Percentiles rank a stretch among this genome's conserved stretches.
These are phyloP conservation scores for Acanthurus leucopareius DNA, from an alignment of 2,797 vertebrate genomes.

Conservation along the genomic window DNA sequence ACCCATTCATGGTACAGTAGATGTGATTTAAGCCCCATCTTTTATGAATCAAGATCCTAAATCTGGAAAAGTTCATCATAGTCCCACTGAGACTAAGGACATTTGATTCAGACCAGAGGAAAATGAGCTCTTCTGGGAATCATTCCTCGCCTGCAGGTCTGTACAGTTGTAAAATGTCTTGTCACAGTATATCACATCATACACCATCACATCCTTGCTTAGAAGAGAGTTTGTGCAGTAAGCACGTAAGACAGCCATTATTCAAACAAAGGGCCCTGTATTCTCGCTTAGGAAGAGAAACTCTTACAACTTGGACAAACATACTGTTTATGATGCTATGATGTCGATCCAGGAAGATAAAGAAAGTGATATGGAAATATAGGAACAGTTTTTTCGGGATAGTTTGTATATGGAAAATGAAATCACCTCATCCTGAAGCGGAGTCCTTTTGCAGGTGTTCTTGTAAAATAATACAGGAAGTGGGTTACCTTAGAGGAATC, in stretches of 20 bases:
- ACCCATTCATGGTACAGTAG: conserved; percentile 11
- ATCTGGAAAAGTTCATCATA: conserved; percentile 29
- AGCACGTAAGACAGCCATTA: background rate
- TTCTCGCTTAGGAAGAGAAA: background rate
- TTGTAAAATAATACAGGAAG: conserved; percentile 54
- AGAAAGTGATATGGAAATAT: conserved; percentile 1
- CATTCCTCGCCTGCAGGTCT: conserved; percentile 5
- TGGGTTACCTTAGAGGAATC: conserved; percentile 58
- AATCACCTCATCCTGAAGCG: conserved; percentile 52
- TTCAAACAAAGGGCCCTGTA: conserved; percentile 22
- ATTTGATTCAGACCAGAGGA: conserved; percentile 23
- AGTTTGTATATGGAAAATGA: conserved; percentile 34
- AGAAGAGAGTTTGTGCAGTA: conserved; percentile 8
- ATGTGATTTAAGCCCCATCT: conserved; percentile 30
- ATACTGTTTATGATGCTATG: too few species aligned
- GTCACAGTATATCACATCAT: conserved; percentile 14
- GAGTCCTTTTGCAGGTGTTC: conserved; percentile 54
- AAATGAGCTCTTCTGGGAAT: background rate
- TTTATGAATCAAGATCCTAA: conserved; percentile 33
- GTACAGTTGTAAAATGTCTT: conserved; percentile 17
- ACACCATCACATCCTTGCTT: conserved; percentile 19
- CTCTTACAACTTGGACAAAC: background rate
- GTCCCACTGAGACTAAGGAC: conserved; percentile 19
- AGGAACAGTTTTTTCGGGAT: conserved; percentile 2
- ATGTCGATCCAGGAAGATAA: too few species aligned